Conservation (phyloP, 2,888 invertebrate genomes). For the Gonocerus acuteangulatus region DNA sequence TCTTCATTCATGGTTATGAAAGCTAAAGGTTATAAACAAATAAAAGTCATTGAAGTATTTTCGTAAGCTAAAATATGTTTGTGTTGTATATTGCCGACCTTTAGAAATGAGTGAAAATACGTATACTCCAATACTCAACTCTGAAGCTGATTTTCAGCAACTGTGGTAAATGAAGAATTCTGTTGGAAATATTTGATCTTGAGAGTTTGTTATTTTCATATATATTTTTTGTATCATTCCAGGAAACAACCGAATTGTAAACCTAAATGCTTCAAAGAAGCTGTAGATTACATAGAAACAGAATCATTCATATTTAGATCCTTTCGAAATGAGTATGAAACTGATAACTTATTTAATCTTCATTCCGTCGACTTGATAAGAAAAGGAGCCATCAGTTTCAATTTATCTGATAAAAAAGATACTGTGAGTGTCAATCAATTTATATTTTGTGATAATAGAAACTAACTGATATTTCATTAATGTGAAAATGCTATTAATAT, state of each 20-base stretch:
- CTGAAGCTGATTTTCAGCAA: conserved; percentile 8
- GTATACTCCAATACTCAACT: conserved; percentile 6
- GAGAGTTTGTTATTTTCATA: not conserved
- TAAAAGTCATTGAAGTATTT: too few relatives aligned
- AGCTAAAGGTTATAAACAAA: too few relatives aligned
- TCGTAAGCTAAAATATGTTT: too few relatives aligned
- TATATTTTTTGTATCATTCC: not conserved
- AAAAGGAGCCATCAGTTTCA: conserved; percentile 2
- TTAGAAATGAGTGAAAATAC: not conserved
- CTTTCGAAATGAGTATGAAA: conserved; percentile 16
- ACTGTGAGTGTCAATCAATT: too few relatives aligned
- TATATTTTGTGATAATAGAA: too few relatives aligned
- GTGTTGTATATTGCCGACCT: too few relatives aligned
- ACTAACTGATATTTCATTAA: too few relatives aligned
- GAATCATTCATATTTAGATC: conserved; percentile 7
- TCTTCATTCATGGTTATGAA: too few relatives aligned
- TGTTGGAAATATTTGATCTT: too few relatives aligned
- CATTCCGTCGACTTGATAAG: not conserved
- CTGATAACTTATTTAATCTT: conserved; percentile 9
- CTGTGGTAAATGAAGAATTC: conserved; percentile 10
- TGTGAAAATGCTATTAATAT: too few relatives aligned
- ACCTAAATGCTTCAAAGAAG: conserved; percentile 10
- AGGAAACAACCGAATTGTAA: not conserved
- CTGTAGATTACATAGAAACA: not conserved
- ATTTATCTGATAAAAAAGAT: not conserved